These are phyloP conservation scores for Tetragonisca angustula DNA, from an alignment of 2,888 invertebrate species.

Conservation along the genomic window DNA sequence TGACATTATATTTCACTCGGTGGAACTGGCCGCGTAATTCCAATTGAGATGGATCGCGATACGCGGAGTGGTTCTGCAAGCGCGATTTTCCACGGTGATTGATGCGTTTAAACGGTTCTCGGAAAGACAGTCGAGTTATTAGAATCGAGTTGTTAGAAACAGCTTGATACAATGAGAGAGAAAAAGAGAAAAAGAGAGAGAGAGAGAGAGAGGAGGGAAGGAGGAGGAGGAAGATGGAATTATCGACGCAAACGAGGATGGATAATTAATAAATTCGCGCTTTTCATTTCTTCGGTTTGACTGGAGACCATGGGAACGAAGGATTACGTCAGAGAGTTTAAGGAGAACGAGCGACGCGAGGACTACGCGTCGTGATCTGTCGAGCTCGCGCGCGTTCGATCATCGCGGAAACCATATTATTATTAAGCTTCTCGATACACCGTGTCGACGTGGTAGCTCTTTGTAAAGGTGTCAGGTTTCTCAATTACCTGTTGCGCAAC, in stretches of 20 bases:
- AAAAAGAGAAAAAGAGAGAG: neutral
- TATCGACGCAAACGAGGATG: neutral
- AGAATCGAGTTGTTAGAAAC: neutral
- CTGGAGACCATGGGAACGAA: neutral
- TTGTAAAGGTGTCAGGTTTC: slow-evolving; percentile 60
- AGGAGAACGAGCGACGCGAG: slow-evolving; percentile 5
- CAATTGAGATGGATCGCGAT: slow-evolving; percentile 52
- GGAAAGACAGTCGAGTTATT: slow-evolving; percentile 16
- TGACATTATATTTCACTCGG: slow-evolving; percentile 53
- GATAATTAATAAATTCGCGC: slow-evolving; percentile 42
- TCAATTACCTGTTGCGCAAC: slow-evolving; percentile 69
- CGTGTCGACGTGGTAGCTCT: slow-evolving; percentile 57
- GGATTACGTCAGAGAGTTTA: slow-evolving; percentile 32
- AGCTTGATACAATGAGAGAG: neutral
- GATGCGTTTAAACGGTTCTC: slow-evolving; percentile 38
- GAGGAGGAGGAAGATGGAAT: neutral
- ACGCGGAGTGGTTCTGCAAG: slow-evolving; percentile 6
- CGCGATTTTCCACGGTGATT: slow-evolving; percentile 46
- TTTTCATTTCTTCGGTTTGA: neutral
- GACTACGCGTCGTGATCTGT: slow-evolving; percentile 38
- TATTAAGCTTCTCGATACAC: slow-evolving; percentile 48
- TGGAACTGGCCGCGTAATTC: slow-evolving; percentile 42
- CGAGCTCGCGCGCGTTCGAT: slow-evolving; percentile 47
- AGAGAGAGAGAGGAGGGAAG: neutral
- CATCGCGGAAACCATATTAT: slow-evolving; percentile 62